phyloP scores from a whole-genome alignment of 2,113 vertebrate genomes.

The Oceanites oceanicus region DNA sequence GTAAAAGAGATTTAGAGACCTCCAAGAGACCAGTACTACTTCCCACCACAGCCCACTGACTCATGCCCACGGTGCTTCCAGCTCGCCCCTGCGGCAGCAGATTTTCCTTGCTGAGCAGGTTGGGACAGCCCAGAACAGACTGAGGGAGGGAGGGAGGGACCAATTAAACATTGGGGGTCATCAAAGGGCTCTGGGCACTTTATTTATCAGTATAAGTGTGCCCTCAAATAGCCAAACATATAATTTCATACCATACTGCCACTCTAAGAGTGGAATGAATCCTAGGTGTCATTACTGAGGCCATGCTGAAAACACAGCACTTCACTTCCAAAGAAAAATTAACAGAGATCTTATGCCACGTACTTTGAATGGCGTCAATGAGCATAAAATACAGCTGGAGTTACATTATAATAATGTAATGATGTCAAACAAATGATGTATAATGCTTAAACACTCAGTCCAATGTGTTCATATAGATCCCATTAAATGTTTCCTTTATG shows the following conservation, averaged over 20 bases:
- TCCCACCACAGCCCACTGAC: not conserved
- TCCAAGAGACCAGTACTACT: not conserved
- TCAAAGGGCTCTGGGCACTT: not conserved
- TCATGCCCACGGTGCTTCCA: accelerated
- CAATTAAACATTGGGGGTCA: not conserved
- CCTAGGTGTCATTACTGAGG: not conserved
- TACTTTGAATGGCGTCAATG: not conserved
- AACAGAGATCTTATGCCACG: not conserved
- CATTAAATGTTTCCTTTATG: slow-evolving; percentile 7
- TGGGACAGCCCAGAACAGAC: not conserved
- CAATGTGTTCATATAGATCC: not conserved
- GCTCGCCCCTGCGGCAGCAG: not conserved
- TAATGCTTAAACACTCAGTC: not conserved
- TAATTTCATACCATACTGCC: not conserved
- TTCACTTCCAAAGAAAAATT: not conserved
- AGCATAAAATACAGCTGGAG: not conserved
- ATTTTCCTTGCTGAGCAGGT: not conserved
- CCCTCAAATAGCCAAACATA: not conserved
- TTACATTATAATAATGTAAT: not conserved
- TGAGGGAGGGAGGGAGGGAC: not conserved
- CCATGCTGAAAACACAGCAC: not conserved
- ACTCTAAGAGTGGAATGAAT: not conserved
- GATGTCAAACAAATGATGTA: not conserved
- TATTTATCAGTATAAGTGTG: not conserved
- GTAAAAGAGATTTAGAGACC: not conserved